Evolutionary conservation across 2,113 vertebrate genomes (phyloP).

Genomic region (Xenopus laevis): DNA sequence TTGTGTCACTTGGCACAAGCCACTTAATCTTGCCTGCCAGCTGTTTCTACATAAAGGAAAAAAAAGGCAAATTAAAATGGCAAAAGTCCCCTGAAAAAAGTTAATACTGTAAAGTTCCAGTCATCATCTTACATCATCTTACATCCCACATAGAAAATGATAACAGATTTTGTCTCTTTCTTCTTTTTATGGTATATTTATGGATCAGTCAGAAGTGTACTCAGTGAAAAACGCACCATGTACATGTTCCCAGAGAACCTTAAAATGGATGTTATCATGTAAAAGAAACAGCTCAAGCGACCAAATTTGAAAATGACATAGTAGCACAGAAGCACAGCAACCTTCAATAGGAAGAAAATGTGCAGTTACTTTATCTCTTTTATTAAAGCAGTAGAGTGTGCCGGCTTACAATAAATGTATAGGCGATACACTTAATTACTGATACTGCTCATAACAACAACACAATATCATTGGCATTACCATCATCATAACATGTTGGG

Average conservation of each 20-base stretch:
- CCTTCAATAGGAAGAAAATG: background rate
- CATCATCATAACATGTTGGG: no score
- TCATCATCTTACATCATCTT: conserved; percentile 18
- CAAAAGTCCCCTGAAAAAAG: background rate
- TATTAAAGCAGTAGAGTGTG: background rate
- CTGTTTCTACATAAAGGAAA: conserved; percentile 21
- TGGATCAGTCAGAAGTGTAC: conserved; percentile 14
- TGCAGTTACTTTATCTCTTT: background rate
- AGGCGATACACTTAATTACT: no score
- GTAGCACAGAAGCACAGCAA: background rate
- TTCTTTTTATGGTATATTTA: conserved; percentile 11
- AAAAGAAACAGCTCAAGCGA: conserved; percentile 24
- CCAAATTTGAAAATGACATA: conserved; percentile 33
- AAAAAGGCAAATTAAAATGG: conserved; percentile 26
- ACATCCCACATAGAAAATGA: conserved; percentile 27
- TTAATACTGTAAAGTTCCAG: conserved; percentile 2
- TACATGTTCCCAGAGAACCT: conserved; percentile 2
- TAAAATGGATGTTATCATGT: conserved; percentile 26
- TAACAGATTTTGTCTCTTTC: background rate
- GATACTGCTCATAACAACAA: no score
- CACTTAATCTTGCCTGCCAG: conserved; percentile 21
- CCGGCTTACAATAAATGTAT: background rate
- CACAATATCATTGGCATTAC: no score
- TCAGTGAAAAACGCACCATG: conserved; percentile 2
- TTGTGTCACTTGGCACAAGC: conserved; percentile 26